Evolutionary conservation across 1,140 invertebrate genomes (phyloP), one percentile per base, ranked within the genome.

Genomic region (Dinothrombium tinctorium): DNA sequence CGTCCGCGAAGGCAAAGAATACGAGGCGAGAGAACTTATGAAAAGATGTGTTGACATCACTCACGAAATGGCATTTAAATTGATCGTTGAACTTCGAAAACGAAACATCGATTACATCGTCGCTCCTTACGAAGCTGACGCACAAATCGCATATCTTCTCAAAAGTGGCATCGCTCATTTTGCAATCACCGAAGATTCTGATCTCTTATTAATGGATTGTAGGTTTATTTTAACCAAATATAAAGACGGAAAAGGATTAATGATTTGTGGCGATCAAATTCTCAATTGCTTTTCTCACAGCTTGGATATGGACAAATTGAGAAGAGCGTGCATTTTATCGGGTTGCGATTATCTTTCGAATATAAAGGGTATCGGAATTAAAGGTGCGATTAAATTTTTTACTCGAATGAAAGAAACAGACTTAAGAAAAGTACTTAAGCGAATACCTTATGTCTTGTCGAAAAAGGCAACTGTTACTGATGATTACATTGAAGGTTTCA

Each of bases 121-220:
- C 20, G 89, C 94, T 20, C 94, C 94, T 0, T 98, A 95, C 60
- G 94, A 99, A 65, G 89, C 94, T 3, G 94, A 99, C 62, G 80
- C 94, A 31, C 90, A 99, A 62, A 63, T 99, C 41, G 87, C 90
- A 0, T 98, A 78, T 61, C 65, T 99, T 3, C 80, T 76, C 56
- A 69, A 74, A 22, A 69, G 64, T 37, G 74, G 75, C 41, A 69
- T 94, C 42, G 90, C 76, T 24, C 73, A 98, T 53, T 56, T 90
- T 44, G 71, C 96, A 36, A 79, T 99, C 33, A 96, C 92, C 17
- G 92, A 99, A 62, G 94, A 99, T 59, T 96, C 90, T 12, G 94
- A 99, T 68, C 61, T 99, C 2, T 69, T 92, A 37, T 56, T 92
- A 3, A 99, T 96, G 68, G 94, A 92, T 4, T 95, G 87, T 56